Evolutionary conservation across 1,140 invertebrate genomes (phyloP).

Genomic region (Drosophila mojavensis): DNA sequence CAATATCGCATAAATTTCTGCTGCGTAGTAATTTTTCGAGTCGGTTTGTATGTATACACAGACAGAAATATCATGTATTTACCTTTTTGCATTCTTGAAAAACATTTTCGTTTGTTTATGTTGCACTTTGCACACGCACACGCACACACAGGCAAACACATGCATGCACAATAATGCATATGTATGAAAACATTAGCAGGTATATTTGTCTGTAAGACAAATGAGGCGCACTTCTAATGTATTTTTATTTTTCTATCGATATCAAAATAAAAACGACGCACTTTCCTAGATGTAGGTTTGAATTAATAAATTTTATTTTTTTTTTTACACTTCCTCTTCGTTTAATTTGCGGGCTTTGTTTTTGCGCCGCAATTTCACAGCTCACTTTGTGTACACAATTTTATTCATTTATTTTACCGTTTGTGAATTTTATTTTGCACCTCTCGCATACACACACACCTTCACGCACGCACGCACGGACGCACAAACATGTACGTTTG

Average conservation of each 20-base stretch:
- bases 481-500: slow-evolving; percentile 22
- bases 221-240: slow-evolving; percentile 44
- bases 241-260: slow-evolving; percentile 79
- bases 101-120: slow-evolving; percentile 53
- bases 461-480: slow-evolving; percentile 22
- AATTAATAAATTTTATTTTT: slow-evolving; percentile 39
- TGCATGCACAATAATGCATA: slow-evolving; percentile 22
- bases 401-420: slow-evolving; percentile 48
- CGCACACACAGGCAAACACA: slow-evolving; percentile 20
- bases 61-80: slow-evolving; percentile 33
- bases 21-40: slow-evolving; percentile 79
- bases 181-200: slow-evolving; percentile 14
- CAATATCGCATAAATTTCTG: slow-evolving; percentile 75
- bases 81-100: slow-evolving; percentile 53
- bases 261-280: slow-evolving; percentile 81
- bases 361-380: slow-evolving; percentile 75
- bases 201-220: slow-evolving; percentile 36
- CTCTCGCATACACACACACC: slow-evolving; percentile 30
- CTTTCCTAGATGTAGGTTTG: slow-evolving; percentile 68
- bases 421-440: slow-evolving; percentile 46
- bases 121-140: slow-evolving; percentile 47
- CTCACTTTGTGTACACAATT: slow-evolving; percentile 47
- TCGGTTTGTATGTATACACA: slow-evolving; percentile 56
- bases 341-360: slow-evolving; percentile 71
- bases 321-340: slow-evolving; percentile 28